Evolutionary conservation across 92 coral and sea anemone species (phyloP).

Genomic region (Epizoanthus rinbou): DNA sequence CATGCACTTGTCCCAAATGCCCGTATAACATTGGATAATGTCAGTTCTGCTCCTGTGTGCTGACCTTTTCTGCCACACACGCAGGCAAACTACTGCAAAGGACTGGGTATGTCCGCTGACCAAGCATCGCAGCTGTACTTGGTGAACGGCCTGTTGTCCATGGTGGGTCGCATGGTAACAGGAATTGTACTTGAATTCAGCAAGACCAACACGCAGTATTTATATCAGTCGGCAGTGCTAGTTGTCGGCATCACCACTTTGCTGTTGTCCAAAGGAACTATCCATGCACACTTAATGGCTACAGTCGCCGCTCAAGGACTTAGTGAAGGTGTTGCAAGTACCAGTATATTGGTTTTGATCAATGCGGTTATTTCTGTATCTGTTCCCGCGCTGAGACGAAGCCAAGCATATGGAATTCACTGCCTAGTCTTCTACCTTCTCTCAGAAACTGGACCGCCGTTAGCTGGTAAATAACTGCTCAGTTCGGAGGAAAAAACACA

Average conservation of each 20-base stretch:
- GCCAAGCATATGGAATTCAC: too few relatives aligned
- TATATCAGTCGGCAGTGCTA: not conserved
- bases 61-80: not conserved
- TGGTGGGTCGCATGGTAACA: constrained; percentile 1
- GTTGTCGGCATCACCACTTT: constrained; percentile 7
- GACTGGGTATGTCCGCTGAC: constrained; percentile 2
- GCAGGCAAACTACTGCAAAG: not conserved
- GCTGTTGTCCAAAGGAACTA: constrained; percentile 9
- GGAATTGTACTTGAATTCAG: not conserved
- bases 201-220: not conserved
- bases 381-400: too few relatives aligned
- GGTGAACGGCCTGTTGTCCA: not conserved
- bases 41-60: not conserved
- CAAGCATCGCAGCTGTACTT: not conserved
- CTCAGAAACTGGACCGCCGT: too few relatives aligned
- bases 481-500: too few relatives aligned
- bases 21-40: not conserved
- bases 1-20: too few relatives aligned
- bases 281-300: not conserved
- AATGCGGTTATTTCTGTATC: too few relatives aligned
- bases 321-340: constrained; percentile 7
- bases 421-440: too few relatives aligned
- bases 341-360: not conserved
- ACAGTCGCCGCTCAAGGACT: not conserved
- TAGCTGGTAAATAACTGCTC: too few relatives aligned